Conservation (phyloP, 2,113 vertebrate species). For the Heterotis niloticus region DNA sequence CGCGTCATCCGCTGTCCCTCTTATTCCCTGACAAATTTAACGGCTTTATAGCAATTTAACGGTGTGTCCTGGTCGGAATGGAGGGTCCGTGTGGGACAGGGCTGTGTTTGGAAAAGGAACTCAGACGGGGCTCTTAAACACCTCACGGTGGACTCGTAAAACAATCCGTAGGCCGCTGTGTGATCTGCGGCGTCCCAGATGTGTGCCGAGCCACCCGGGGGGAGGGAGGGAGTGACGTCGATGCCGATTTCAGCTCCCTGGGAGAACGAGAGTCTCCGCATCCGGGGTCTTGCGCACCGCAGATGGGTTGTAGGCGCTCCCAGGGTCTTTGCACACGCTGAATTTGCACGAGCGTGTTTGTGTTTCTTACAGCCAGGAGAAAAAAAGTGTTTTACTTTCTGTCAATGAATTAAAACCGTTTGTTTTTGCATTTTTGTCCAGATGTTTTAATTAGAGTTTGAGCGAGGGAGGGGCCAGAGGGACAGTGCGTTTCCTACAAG, state of each 20-base stretch:
- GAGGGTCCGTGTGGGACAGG: slow-evolving; percentile 30
- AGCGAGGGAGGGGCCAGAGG: slow-evolving; percentile 14
- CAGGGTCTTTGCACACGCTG: neutral
- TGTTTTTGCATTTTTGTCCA: slow-evolving; percentile 49
- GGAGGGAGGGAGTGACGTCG: neutral
- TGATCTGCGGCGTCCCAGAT: slow-evolving; percentile 13
- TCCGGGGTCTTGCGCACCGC: too few species aligned
- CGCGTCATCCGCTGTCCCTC: neutral
- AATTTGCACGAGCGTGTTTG: slow-evolving; percentile 41
- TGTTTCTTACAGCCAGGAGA: slow-evolving; percentile 18
- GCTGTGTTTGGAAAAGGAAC: slow-evolving; percentile 37
- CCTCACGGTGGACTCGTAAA: slow-evolving; percentile 25
- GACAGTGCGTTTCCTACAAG: slow-evolving; percentile 31
- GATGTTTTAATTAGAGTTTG: slow-evolving; percentile 36
- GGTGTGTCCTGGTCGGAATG: slow-evolving; percentile 22
- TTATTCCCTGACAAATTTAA: neutral
- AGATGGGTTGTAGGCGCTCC: neutral
- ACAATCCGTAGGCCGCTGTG: slow-evolving; percentile 7
- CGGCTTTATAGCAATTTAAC: neutral
- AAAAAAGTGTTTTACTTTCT: slow-evolving; percentile 49
- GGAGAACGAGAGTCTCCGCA: neutral
- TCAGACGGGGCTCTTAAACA: slow-evolving; percentile 30
- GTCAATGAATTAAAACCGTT: slow-evolving; percentile 51
- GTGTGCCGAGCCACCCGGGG: neutral
- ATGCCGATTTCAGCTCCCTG: neutral